Conservation (phyloP, 2,113 vertebrate genomes). For the Daubentonia madagascariensis region DNA sequence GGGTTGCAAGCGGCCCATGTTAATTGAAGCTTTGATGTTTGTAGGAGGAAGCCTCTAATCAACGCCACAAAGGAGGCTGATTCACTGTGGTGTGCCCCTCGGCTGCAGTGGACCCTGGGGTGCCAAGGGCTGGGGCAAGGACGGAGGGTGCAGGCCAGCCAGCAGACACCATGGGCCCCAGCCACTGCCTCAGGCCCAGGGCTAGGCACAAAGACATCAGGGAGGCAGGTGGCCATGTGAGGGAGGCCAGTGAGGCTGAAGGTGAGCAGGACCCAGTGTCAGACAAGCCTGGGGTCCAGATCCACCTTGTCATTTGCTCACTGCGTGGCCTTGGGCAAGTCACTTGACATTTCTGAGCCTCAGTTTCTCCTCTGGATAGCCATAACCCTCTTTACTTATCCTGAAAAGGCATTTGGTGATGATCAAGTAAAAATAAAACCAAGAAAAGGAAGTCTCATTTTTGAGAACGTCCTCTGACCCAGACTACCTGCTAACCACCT, state of each 20-base stretch:
- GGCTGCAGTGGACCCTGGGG: neutral
- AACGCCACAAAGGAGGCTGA: conserved; percentile 54
- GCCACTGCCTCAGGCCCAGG: neutral
- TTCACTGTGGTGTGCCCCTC: neutral
- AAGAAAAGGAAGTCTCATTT: neutral
- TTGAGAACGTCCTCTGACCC: neutral
- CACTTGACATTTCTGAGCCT: neutral
- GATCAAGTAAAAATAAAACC: neutral
- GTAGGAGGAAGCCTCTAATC: conserved; percentile 82
- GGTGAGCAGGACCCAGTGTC: neutral
- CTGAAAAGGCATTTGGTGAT: neutral
- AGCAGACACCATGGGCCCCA: neutral
- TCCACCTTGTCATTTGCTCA: neutral
- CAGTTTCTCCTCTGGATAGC: neutral
- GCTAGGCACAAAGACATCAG: neutral
- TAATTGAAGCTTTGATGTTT: conserved; percentile 86
- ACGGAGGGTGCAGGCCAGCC: neutral
- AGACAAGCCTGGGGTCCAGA: neutral
- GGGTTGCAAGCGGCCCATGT: conserved; percentile 79
- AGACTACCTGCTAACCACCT: neutral
- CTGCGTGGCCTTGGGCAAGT: neutral
- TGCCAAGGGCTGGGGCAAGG: neutral
- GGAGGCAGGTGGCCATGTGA: neutral
- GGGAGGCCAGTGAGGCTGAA: neutral
- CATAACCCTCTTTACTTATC: neutral